Percentiles rank a stretch among this genome's conserved stretches.
These are phyloP conservation scores for Synodontis membranacea DNA, from an alignment of 2,113 vertebrate species.

Conservation along the genomic window DNA sequence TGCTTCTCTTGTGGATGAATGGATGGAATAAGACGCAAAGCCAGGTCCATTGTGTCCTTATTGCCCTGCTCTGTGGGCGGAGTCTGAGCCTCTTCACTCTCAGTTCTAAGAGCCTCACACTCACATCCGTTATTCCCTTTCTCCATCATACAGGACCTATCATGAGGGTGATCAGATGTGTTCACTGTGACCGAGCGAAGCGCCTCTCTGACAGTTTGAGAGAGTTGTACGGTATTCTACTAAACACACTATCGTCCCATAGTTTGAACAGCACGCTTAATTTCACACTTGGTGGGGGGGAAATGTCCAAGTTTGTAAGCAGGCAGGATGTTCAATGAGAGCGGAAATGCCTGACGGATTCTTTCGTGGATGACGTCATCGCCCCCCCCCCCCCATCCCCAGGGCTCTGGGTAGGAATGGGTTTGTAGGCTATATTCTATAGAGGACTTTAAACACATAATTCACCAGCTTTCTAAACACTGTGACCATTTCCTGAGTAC, in stretches of 20 bases:
- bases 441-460: neutral
- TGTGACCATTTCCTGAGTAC: neutral
- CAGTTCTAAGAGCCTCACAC: too few species aligned
- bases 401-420: neutral
- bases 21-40: slow-evolving; percentile 17
- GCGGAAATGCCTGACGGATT: slow-evolving; percentile 2
- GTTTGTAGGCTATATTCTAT: neutral
- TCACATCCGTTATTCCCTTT: neutral
- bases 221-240: neutral
- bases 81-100: neutral
- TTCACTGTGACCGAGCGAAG: neutral
- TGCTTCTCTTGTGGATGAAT: neutral
- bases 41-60: slow-evolving; percentile 16
- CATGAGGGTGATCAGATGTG: neutral
- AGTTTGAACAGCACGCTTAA: neutral
- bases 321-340: slow-evolving; percentile 17
- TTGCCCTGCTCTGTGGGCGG: slow-evolving; percentile 21
- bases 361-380: slow-evolving; percentile 9
- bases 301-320: neutral
- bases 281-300: neutral
- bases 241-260: neutral
- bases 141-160: neutral
- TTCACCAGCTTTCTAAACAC: neutral
- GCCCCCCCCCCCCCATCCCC: too few species aligned
- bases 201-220: neutral